Base-by-base conservation (phyloP, 2,797 vertebrate genomes). In the Notolabrus celidotus region DNA sequence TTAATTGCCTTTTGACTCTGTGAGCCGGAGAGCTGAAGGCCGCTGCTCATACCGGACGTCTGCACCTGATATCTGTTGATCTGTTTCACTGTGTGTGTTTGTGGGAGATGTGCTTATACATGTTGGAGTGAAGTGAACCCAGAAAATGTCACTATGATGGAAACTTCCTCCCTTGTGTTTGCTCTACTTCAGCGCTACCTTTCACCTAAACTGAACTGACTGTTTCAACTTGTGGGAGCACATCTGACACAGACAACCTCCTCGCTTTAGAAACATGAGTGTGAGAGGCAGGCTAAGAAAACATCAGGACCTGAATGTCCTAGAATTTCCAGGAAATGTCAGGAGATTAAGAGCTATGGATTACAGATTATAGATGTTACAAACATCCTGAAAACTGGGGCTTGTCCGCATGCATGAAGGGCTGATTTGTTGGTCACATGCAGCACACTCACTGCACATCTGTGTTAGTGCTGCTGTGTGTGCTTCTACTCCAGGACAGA, bases 1-100 rank as follows among this genome's bases (percentile, higher is more conserved):
- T 87, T 86, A 81, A 85, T 88, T 79, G 80, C 56, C 33, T 49
- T 55, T 42, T 23, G 51, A 60, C 39, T 51, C 45, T 38, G 1
- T 41, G 66, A 73, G 70, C 66, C 54, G 63, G 2, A 29, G 27
- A 42, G 57, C 47, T 70, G 7, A 64, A 51, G 29, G 27, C 51
- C 23, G 0, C 7, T 3, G 39, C 27, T 59, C 66, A 2, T 41
- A 36, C 39, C 6, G 17, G 33, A 3, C 23, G 55, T 23, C 29
- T 17, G 15, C 55, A 61, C 23, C 22, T 14, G 11, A 20, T 58
- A 16, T 22, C 45, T 17, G n/a, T 23, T 14, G 9, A 20, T 20
- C 10, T 46, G 1, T 23, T 23, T 46, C 10, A 22, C 15, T 5
- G 6, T 10, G 33, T 9, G n/a, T n/a, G n/a, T n/a, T n/a, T n/a